Conservation (phyloP, 2,888 invertebrate genomes). For the Ochropleura leucogaster region DNA sequence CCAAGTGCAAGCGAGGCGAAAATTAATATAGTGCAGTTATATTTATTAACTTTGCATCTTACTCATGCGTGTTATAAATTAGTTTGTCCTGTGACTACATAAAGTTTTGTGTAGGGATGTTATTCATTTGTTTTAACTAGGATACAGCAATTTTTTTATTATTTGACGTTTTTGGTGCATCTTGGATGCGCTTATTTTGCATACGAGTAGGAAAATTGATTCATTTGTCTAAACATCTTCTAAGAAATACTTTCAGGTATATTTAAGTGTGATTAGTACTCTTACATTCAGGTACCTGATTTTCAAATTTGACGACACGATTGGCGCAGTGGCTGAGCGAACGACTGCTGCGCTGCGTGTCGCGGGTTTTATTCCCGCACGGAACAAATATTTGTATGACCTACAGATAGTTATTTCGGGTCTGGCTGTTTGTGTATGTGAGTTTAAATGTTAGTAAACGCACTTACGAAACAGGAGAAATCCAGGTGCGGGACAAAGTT, state of each 20-base stretch:
- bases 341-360: no score
- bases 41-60: conserved; percentile 43
- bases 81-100: conserved; percentile 1
- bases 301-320: no score
- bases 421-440: no score
- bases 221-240: not conserved
- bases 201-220: not conserved
- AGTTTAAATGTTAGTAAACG: no score
- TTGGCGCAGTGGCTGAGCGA: no score
- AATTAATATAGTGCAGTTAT: conserved; percentile 52
- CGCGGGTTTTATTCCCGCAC: no score
- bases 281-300: not conserved
- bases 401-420: no score
- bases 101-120: conserved; percentile 7
- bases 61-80: conserved; percentile 25
- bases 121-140: conserved; percentile 14
- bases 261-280: not conserved
- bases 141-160: not conserved
- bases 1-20: conserved; percentile 35
- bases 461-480: no score
- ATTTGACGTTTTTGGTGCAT: not conserved
- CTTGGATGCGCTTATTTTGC: not conserved
- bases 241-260: not conserved
- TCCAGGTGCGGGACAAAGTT: no score
- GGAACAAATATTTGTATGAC: no score